Conservation (phyloP, 1,140 invertebrate genomes). For the Zaprionus davidi region DNA sequence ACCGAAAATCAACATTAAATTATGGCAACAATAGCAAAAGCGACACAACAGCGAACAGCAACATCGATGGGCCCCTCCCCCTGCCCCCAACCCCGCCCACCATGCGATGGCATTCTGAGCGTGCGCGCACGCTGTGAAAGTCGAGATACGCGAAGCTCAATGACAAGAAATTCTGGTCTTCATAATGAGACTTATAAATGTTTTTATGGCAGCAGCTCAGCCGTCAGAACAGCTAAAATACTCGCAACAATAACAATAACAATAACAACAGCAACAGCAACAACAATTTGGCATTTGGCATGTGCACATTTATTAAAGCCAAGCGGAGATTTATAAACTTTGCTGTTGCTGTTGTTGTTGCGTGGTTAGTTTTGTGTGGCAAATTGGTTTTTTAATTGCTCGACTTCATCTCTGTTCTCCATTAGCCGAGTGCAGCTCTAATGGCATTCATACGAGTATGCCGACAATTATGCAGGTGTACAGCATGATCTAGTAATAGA, state of each 20-base stretch:
- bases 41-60: constrained; percentile 21
- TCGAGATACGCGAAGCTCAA: constrained; percentile 56
- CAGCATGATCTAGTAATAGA: constrained; percentile 32
- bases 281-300: constrained; percentile 67
- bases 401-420: constrained; percentile 43
- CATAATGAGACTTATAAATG: constrained; percentile 82
- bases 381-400: constrained; percentile 78
- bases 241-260: constrained; percentile 27
- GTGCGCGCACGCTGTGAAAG: constrained; percentile 72
- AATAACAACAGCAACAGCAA: constrained; percentile 12
- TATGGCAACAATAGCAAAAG: constrained; percentile 74
- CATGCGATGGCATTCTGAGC: constrained; percentile 43
- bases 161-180: constrained; percentile 82
- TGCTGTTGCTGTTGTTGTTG: constrained; percentile 21
- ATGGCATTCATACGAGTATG: constrained; percentile 10
- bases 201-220: constrained; percentile 74
- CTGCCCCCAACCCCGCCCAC: background rate
- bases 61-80: constrained; percentile 23
- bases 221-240: constrained; percentile 57
- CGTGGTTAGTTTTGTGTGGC: constrained; percentile 49
- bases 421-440: constrained; percentile 20
- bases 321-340: constrained; percentile 57
- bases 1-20: constrained; percentile 78
- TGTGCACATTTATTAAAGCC: constrained; percentile 79
- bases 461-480: constrained; percentile 46